These are phyloP conservation scores for silkworm (Bombyx mori) DNA, from an alignment of 1,140 invertebrate genomes.

Conservation along the genomic window DNA sequence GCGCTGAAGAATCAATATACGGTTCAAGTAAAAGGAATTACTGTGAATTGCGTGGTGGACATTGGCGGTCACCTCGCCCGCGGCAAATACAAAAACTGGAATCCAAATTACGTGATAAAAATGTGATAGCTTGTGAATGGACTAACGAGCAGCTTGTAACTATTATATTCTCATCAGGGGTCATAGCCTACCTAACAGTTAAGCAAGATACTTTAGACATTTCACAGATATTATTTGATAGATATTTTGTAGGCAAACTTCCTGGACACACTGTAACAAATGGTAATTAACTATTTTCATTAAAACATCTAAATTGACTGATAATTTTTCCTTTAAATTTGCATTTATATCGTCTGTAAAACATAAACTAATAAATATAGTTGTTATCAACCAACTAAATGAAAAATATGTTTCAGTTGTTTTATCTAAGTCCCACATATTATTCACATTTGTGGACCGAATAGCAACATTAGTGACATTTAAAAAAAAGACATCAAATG, in stretches of 20 bases:
- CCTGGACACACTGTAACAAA: slow-evolving; percentile 39
- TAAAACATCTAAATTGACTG: too few relatives aligned
- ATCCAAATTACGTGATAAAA: slow-evolving; percentile 42
- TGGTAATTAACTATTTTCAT: slow-evolving; percentile 24
- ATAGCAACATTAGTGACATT: slow-evolving; percentile 50
- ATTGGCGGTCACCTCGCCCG: slow-evolving; percentile 34
- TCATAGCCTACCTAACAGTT: slow-evolving; percentile 47
- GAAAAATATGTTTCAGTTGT: slow-evolving; percentile 38
- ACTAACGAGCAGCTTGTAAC: slow-evolving; percentile 36
- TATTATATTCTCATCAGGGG: slow-evolving; percentile 52
- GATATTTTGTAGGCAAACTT: slow-evolving; percentile 54
- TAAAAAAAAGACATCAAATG: slow-evolving; percentile 28
- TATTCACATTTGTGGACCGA: slow-evolving; percentile 46
- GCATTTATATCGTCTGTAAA: too few relatives aligned
- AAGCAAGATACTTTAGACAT: slow-evolving; percentile 46
- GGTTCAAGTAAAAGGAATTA: slow-evolving; percentile 46
- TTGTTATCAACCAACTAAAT: background rate
- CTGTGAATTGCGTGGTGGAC: slow-evolving; percentile 41
- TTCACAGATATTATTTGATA: slow-evolving; percentile 56
- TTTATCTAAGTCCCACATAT: slow-evolving; percentile 39
- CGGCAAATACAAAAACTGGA: slow-evolving; percentile 49
- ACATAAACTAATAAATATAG: too few relatives aligned
- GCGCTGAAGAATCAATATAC: slow-evolving; percentile 41
- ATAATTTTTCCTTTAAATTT: too few relatives aligned
- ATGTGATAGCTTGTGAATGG: slow-evolving; percentile 47